Evolutionary conservation across 1,140 invertebrate species (phyloP).

Genomic region (Heliconius hewitsoni): DNA sequence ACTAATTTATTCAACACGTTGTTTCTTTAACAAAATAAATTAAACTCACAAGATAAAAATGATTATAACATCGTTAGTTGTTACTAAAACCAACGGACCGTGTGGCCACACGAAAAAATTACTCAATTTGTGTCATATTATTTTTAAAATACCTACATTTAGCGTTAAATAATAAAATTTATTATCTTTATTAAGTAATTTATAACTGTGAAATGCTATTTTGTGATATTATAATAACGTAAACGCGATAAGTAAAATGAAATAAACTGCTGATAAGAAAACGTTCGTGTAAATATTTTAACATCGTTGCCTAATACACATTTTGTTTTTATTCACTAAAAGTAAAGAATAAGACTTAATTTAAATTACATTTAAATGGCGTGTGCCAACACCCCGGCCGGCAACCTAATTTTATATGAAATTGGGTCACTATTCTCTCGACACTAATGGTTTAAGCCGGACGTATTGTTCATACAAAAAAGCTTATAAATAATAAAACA

Average conservation of each 20-base stretch:
- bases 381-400: slow-evolving; percentile 39
- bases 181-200: background rate
- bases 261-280: slow-evolving; percentile 12
- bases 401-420: slow-evolving; percentile 55
- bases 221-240: slow-evolving; percentile 1
- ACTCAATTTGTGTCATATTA: slow-evolving; percentile 2
- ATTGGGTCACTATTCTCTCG: slow-evolving; percentile 59
- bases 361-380: background rate
- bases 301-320: background rate
- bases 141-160: slow-evolving; percentile 21
- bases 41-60: background rate
- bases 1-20: slow-evolving; percentile 5
- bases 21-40: background rate
- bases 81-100: slow-evolving; percentile 18
- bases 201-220: background rate
- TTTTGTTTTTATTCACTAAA: background rate
- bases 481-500: slow-evolving; percentile 20
- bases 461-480: background rate
- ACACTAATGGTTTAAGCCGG: background rate
- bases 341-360: background rate
- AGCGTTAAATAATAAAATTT: background rate
- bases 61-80: slow-evolving; percentile 11
- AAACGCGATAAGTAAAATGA: slow-evolving; percentile 1
- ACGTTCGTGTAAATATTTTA: background rate
- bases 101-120: slow-evolving; percentile 1